Evolutionary conservation across 2,888 invertebrate species (phyloP).

Genomic region (Lepidocyrtoides sp.): DNA sequence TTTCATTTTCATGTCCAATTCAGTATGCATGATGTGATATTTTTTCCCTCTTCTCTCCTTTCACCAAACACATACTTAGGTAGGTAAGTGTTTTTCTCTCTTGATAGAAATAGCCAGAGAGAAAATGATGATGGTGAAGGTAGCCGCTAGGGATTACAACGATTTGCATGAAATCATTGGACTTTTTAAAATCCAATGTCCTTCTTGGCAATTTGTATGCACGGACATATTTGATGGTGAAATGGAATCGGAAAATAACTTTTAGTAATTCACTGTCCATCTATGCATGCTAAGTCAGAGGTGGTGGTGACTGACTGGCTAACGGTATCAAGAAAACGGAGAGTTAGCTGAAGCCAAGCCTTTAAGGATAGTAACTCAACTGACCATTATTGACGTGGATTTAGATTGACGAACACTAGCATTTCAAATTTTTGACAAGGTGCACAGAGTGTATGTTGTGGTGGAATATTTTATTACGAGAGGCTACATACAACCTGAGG

Average conservation of each 20-base stretch:
- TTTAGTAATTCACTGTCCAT: constrained; percentile 76
- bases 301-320: background rate
- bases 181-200: constrained; percentile 76
- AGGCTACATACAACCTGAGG: constrained; percentile 50
- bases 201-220: constrained; percentile 79
- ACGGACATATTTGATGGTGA: constrained; percentile 81
- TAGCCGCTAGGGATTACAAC: constrained; percentile 78
- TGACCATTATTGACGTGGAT: constrained; percentile 83
- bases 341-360: constrained; percentile 13
- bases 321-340: constrained; percentile 29
- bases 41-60: constrained; percentile 19
- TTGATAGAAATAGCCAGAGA: constrained; percentile 36
- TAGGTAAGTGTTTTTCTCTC: constrained; percentile 43
- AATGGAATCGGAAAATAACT: constrained; percentile 80
- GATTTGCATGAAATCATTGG: constrained; percentile 81
- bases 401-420: constrained; percentile 82
- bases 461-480: background rate
- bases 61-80: constrained; percentile 9
- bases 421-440: constrained; percentile 80
- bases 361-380: constrained; percentile 54
- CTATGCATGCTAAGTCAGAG: constrained; percentile 74
- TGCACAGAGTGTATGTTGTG: constrained; percentile 27
- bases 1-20: constrained; percentile 32
- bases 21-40: constrained; percentile 55
- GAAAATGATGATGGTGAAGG: constrained; percentile 64